Evolutionary conservation across 2,797 vertebrate genomes (phyloP).

Genomic region (Denticeps clupeoides): DNA sequence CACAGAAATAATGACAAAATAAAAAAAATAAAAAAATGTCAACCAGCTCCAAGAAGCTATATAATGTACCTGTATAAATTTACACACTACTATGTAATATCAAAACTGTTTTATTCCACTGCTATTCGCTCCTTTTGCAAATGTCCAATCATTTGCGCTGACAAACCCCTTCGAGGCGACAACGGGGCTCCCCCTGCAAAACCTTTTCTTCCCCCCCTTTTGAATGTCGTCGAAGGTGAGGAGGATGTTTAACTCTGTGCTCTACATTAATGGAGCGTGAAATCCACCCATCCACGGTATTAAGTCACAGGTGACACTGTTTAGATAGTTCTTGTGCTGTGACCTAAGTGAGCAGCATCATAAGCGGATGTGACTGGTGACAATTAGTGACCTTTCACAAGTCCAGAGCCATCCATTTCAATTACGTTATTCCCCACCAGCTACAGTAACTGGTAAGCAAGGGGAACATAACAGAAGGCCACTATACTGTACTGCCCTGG

Average conservation of each 20-base stretch:
- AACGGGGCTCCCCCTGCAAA: slow-evolving; percentile 27
- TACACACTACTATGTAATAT: too few species aligned
- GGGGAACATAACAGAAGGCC: not conserved
- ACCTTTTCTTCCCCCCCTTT: slow-evolving; percentile 35
- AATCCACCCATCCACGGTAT: slow-evolving; percentile 46
- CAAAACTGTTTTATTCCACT: too few species aligned
- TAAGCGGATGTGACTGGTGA: slow-evolving; percentile 62
- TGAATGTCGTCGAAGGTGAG: slow-evolving; percentile 23
- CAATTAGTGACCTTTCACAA: slow-evolving; percentile 60
- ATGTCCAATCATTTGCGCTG: not conserved
- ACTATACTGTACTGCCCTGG: slow-evolving; percentile 15
- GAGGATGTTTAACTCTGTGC: slow-evolving; percentile 45
- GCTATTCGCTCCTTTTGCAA: too few species aligned
- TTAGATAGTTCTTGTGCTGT: slow-evolving; percentile 37
- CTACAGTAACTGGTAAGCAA: slow-evolving; percentile 12
- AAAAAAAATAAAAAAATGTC: too few species aligned
- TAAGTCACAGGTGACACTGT: slow-evolving; percentile 48
- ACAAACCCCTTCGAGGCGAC: slow-evolving; percentile 16
- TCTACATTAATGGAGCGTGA: slow-evolving; percentile 54
- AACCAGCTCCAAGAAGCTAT: too few species aligned
- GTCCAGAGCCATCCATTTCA: slow-evolving; percentile 52
- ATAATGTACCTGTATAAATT: too few species aligned
- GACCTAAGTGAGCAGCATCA: slow-evolving; percentile 44
- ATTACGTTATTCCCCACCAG: slow-evolving; percentile 34
- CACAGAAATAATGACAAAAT: too few species aligned